phyloP scores from a whole-genome alignment of 1,140 invertebrate genomes.

The Zaprionus camerounensis region DNA sequence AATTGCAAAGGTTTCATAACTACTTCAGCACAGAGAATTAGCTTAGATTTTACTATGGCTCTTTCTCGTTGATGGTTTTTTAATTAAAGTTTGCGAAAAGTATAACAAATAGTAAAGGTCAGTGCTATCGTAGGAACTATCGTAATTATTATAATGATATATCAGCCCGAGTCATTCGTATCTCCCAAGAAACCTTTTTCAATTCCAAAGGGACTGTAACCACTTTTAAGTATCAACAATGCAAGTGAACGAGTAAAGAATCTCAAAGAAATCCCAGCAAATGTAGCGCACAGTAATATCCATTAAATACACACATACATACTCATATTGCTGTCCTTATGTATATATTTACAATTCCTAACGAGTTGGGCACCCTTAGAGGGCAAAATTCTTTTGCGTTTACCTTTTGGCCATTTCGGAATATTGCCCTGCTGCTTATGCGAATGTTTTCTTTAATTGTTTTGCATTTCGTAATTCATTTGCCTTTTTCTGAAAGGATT shows the following conservation, averaged over 20 bases:
- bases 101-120: too few species aligned
- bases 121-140: too few species aligned
- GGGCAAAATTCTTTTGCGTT: neutral
- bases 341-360: slow-evolving; percentile 1
- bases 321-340: neutral
- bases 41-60: too few species aligned
- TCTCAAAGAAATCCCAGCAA: slow-evolving; percentile 4
- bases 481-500: slow-evolving; percentile 21
- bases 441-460: slow-evolving; percentile 39
- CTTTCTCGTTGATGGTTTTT: too few species aligned
- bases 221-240: neutral
- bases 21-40: too few species aligned
- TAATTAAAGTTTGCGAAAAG: too few species aligned
- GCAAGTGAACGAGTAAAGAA: neutral
- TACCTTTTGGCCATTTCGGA: slow-evolving; percentile 30
- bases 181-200: neutral
- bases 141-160: too few species aligned
- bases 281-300: neutral
- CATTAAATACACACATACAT: neutral
- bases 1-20: too few species aligned
- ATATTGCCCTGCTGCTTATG: slow-evolving; percentile 12
- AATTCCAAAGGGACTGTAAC: neutral
- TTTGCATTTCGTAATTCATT: slow-evolving; percentile 32
- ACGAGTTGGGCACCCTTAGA: slow-evolving; percentile 1
- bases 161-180: neutral